Conservation (phyloP, 2,113 vertebrate species). For the Porphyrio hochstetteri region DNA sequence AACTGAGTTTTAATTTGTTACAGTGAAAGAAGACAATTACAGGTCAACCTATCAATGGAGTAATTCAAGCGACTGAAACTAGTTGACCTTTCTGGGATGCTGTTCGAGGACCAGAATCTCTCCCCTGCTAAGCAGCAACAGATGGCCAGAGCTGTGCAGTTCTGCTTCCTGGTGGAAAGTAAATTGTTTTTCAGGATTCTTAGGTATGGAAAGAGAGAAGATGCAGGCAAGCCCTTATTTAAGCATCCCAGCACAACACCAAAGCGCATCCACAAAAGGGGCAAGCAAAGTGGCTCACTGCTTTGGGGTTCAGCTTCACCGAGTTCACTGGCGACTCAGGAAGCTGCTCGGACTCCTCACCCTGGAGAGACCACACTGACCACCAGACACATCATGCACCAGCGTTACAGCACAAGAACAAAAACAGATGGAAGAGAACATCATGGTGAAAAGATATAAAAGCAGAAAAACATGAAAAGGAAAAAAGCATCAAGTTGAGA, state of each 20-base stretch:
- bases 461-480: not conserved
- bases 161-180: not conserved
- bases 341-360: rapidly evolving
- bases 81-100: not conserved
- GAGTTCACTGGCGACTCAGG: not conserved
- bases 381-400: rapidly evolving
- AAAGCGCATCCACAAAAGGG: not conserved
- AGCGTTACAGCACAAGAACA: not conserved
- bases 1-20: slow-evolving; percentile 52
- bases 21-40: slow-evolving; percentile 7
- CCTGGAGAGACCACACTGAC: not conserved
- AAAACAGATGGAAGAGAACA: not conserved
- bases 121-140: slow-evolving; percentile 36
- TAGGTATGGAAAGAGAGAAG: not conserved
- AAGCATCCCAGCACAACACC: not conserved
- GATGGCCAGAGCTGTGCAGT: slow-evolving; percentile 17
- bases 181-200: not conserved
- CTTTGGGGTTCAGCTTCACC: rapidly evolving
- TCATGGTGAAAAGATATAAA: not conserved
- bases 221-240: not conserved
- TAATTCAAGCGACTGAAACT: slow-evolving; percentile 23
- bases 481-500: not conserved
- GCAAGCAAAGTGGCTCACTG: not conserved
- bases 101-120: not conserved
- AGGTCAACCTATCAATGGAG: slow-evolving; percentile 28